phyloP scores from a whole-genome alignment of 2,888 invertebrate genomes.

The Athalia cordata region DNA sequence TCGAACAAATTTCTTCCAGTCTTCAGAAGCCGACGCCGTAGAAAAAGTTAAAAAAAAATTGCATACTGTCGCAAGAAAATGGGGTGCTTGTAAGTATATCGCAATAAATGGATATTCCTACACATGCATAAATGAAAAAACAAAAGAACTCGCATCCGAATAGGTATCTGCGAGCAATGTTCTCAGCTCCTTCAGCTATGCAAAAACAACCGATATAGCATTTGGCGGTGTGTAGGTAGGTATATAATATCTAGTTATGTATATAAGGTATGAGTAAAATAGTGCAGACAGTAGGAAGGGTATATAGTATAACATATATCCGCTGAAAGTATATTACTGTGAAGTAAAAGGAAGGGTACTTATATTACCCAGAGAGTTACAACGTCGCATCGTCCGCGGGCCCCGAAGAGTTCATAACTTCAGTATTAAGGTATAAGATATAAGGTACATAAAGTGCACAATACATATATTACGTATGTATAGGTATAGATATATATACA shows the following conservation, averaged over 20 bases:
- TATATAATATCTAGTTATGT: not conserved
- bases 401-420: constrained; percentile 36
- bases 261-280: too few relatives aligned
- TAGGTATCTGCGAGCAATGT: constrained; percentile 1
- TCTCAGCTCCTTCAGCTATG: constrained; percentile 15
- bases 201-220: constrained; percentile 25
- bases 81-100: too few relatives aligned
- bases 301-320: constrained; percentile 22
- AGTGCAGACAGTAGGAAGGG: constrained; percentile 29
- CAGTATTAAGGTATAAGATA: not conserved
- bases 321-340: constrained; percentile 1
- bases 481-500: not conserved
- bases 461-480: constrained; percentile 1
- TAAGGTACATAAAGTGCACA: not conserved
- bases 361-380: constrained; percentile 42
- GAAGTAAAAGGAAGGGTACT: constrained; percentile 39
- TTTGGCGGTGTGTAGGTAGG: not conserved
- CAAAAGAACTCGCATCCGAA: not conserved
- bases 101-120: too few relatives aligned
- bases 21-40: too few relatives aligned
- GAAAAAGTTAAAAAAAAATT: too few relatives aligned
- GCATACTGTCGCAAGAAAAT: too few relatives aligned
- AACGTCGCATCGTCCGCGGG: constrained; percentile 4
- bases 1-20: too few relatives aligned
- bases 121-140: not conserved